Base-by-base conservation (phyloP, 2,888 invertebrate genomes). In the Tholera decimalis region DNA sequence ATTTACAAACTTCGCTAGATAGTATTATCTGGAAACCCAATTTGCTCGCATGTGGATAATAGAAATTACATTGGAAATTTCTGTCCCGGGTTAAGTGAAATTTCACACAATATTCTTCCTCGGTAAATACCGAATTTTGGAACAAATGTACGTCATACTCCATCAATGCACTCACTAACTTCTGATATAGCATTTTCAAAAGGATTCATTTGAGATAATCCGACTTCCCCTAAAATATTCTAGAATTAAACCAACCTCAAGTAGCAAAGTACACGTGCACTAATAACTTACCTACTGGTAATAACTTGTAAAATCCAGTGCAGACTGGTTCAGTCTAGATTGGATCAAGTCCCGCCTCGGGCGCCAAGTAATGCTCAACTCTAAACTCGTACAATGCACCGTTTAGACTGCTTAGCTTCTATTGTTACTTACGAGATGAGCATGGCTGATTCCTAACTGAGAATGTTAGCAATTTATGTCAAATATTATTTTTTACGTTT, bases 291-390 rank as follows among this genome's bases (percentile, higher is more conserved):
- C 51, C 49, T 44, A 54, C 54, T 26, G 55, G 73, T 62, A 79
- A 73, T 82, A 80, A 80, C 77, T 82, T 54, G 68, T 74, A 58
- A 67, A 77, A 72, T 74, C 64, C 66, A 26, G 57, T 67, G 69
- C 53, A 53, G n/a, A 75, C 51, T 39, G 41, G 73, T 60, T 63
- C 61, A 64, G 51, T 60, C 50, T 57, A 53, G 65, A 73, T 78
- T 73, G 51, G 41, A 56, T 55, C 20, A 28, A 43, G 51, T 63
- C 43, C 46, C 66, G 78, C 61, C 60, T 51, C 54, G 49, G 64
- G 80, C 73, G 54, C 62, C 60, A 60, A 73, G 73, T 78, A 65
- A 64, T 56, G 53, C 44, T 60, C 43, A 67, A 77, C 66, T 73
- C 49, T 39, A 61, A 61, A 65, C 80, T 55, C n/a, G n/a, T n/a